phyloP scores from a whole-genome alignment of 2,888 invertebrate genomes.

The Drosophila neutralis region DNA sequence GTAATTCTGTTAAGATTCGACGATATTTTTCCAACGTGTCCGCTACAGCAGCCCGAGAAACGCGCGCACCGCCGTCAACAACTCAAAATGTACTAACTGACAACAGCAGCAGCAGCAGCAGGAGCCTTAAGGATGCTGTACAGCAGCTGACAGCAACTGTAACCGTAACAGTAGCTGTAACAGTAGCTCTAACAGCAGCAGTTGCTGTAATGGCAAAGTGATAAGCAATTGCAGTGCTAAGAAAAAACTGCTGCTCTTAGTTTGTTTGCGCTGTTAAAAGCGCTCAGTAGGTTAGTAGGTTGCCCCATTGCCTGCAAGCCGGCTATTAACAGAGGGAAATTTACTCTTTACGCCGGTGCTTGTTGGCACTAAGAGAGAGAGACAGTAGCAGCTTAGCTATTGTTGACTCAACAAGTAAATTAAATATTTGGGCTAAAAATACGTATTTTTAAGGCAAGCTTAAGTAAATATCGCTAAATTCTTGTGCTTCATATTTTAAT shows the following conservation, averaged over 20 bases:
- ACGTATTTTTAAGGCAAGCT: not conserved
- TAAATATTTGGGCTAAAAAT: not conserved
- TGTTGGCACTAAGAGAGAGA: slow-evolving; percentile 9
- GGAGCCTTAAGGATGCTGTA: slow-evolving; percentile 58
- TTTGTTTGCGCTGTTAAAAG: slow-evolving; percentile 33
- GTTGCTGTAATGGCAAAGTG: slow-evolving; percentile 24
- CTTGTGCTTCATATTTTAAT: not conserved
- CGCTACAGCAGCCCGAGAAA: slow-evolving; percentile 47
- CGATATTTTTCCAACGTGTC: slow-evolving; percentile 12
- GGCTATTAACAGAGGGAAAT: slow-evolving; percentile 60
- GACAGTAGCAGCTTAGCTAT: slow-evolving; percentile 1
- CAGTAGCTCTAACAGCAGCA: slow-evolving; percentile 31
- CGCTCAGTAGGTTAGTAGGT: slow-evolving; percentile 75
- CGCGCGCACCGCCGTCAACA: slow-evolving; percentile 72
- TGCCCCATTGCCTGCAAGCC: slow-evolving; percentile 49
- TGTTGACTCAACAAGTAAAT: slow-evolving; percentile 41
- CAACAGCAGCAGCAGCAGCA: slow-evolving; percentile 14
- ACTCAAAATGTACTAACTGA: slow-evolving; percentile 73
- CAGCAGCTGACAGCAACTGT: slow-evolving; percentile 22
- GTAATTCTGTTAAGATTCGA: slow-evolving; percentile 31
- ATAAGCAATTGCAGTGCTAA: slow-evolving; percentile 30
- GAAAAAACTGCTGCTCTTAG: slow-evolving; percentile 43
- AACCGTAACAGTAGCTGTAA: slow-evolving; percentile 15
- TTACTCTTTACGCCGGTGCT: slow-evolving; percentile 58
- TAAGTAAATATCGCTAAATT: not conserved